phyloP scores from a whole-genome alignment of 1,140 invertebrate species.

The Micrasema minimum region DNA sequence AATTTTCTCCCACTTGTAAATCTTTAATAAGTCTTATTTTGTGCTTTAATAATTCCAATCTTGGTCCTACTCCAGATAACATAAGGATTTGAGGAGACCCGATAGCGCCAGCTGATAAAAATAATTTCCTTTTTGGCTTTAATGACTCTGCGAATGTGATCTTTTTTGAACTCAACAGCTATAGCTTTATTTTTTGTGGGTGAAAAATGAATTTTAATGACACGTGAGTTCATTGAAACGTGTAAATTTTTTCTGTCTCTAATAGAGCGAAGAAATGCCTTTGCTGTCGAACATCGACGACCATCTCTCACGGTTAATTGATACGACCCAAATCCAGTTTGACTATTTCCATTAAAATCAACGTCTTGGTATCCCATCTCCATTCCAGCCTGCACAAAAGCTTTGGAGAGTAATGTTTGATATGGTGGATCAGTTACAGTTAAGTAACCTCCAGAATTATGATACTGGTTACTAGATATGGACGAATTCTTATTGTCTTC shows the following conservation, averaged over 20 bases:
- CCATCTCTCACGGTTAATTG: slow-evolving; percentile 90
- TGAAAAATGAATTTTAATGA: slow-evolving; percentile 76
- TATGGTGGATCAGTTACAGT: slow-evolving; percentile 72
- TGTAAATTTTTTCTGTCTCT: slow-evolving; percentile 83
- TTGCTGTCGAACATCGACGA: slow-evolving; percentile 87
- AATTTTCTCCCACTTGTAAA: slow-evolving; percentile 74
- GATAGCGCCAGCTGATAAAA: slow-evolving; percentile 81
- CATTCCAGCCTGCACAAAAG: slow-evolving; percentile 87
- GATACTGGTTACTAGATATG: slow-evolving; percentile 69
- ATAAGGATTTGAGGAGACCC: slow-evolving; percentile 86
- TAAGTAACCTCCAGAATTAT: slow-evolving; percentile 66
- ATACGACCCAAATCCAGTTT: slow-evolving; percentile 88
- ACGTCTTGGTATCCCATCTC: slow-evolving; percentile 89
- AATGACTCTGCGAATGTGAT: slow-evolving; percentile 80
- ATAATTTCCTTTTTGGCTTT: slow-evolving; percentile 81
- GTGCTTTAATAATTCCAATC: slow-evolving; percentile 76
- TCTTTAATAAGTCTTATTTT: slow-evolving; percentile 79
- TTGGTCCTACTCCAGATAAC: slow-evolving; percentile 88
- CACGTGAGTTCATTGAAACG: slow-evolving; percentile 80
- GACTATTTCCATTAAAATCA: slow-evolving; percentile 86
- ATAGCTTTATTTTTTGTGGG: no score
- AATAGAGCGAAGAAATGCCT: slow-evolving; percentile 86
- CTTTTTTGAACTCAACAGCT: no score
- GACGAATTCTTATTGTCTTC: slow-evolving; percentile 90
- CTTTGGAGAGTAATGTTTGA: slow-evolving; percentile 78